phyloP scores from a whole-genome alignment of 2,888 invertebrate genomes.

The Hofmannophila pseudospretella region DNA sequence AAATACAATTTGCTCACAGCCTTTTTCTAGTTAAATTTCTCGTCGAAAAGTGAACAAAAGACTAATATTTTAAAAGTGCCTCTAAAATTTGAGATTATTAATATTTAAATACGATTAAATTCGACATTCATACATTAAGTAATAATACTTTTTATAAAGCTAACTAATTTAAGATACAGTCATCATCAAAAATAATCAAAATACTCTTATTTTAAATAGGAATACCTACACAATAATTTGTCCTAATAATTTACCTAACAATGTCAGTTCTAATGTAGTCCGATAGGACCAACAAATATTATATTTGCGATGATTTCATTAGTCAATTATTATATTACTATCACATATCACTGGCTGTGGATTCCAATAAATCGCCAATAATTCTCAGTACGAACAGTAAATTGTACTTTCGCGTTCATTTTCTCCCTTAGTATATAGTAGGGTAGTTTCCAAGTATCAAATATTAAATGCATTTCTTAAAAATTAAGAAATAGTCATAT shows the following conservation, averaged over 20 bases:
- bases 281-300: background rate
- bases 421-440: no score
- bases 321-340: constrained; percentile 30
- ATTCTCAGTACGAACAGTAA: constrained; percentile 23
- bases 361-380: constrained; percentile 42
- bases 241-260: background rate
- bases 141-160: background rate
- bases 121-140: background rate
- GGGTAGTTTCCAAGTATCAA: no score
- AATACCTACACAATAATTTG: constrained; percentile 7
- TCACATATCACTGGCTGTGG: constrained; percentile 65
- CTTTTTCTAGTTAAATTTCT: constrained; percentile 34
- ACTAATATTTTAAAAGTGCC: constrained; percentile 17
- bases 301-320: background rate
- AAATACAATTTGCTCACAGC: constrained; percentile 55
- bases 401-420: constrained; percentile 26
- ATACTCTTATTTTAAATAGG: constrained; percentile 3
- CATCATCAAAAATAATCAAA: background rate
- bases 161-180: background rate
- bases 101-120: constrained; percentile 1
- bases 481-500: no score
- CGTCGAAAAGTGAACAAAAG: constrained; percentile 31
- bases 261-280: background rate
- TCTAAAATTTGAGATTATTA: constrained; percentile 10
- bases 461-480: no score